Evolutionary conservation across 2,113 vertebrate species (phyloP), one percentile per base, ranked within the genome.

Genomic region (Vireo altiloquus): DNA sequence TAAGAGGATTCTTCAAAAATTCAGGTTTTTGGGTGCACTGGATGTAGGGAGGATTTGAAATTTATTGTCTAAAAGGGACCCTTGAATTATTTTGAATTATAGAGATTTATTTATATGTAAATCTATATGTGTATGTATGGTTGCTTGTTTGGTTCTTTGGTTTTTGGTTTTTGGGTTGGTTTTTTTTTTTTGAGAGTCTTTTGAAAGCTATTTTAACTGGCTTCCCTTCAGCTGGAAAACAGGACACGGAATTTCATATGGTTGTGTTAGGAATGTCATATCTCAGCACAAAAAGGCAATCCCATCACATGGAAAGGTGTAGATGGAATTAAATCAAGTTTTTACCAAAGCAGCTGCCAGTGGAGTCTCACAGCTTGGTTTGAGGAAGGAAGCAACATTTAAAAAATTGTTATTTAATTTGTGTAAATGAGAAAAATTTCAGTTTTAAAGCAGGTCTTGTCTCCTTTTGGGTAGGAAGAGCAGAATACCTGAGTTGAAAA

Each of bases 81-180:
- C 37, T 91, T 72, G 15, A 74, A 20, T 7, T 46, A 35, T 15
- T 59, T 21, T 44, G 53, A 71, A 15, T 2, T 2, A 1, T 25
- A 14, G 1, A 49, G 13, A 27, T 33, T 22, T 57, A 6, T 47
- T 30, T 6, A 7, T 20, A 4, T 25, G 2, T 49, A 39, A 37
- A 64, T 27, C 4, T 61, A 4, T 11, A 2, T 15, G 11, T 0
- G 0, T 9, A 13, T 24, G 3, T 4, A 11, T 24, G 16, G 5
- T 3, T 9, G 3, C 50, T 68, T 68, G 17, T 23, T 47, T 47
- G 42, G 8, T 52, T 24, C 15, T 33, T n/a, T 13, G 12, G 18
- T 16, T 8, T 9, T n/a, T n/a, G n/a, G n/a, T n/a, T n/a, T n/a
- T n/a, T n/a, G n/a, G n/a, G 39, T 39, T 39, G 7, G 8, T 39